Percentiles rank a stretch among this genome's conserved stretches.
Conservation (phyloP, 2,113 vertebrate genomes). For the Trogon melanurus region DNA sequence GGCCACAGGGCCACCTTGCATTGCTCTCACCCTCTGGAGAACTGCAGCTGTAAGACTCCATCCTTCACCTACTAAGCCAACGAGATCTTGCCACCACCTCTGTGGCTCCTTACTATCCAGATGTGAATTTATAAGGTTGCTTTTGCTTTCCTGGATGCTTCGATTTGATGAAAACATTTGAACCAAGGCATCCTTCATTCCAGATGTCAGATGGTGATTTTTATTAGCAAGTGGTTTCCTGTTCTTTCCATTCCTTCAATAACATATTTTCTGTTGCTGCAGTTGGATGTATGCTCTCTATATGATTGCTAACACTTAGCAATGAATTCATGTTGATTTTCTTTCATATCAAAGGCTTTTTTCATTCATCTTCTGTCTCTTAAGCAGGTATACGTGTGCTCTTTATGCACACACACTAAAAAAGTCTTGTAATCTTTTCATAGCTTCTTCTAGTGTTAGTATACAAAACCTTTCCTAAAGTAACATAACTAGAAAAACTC, state of each 20-base stretch:
- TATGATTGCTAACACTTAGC: background rate
- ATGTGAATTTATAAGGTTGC: background rate
- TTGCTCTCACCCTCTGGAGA: background rate
- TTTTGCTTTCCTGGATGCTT: background rate
- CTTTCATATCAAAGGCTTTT: conserved; percentile 22
- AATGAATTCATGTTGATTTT: conserved; percentile 54
- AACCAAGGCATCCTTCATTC: background rate
- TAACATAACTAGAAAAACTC: background rate
- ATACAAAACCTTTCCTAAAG: background rate
- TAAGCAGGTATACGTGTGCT: background rate
- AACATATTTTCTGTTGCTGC: background rate
- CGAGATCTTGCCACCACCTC: background rate
- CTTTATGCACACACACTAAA: background rate
- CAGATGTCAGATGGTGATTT: background rate
- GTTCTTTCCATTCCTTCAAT: background rate
- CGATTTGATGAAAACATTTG: background rate
- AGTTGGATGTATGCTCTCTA: background rate
- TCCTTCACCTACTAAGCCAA: background rate
- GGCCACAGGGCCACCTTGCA: background rate
- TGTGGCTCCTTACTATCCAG: background rate
- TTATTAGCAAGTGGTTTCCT: conserved; percentile 36
- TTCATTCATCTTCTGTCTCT: conserved; percentile 33
- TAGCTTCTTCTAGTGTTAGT: background rate
- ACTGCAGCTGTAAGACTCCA: fast-evolving
- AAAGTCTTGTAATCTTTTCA: background rate